Base-by-base conservation (phyloP, 2,797 vertebrate species). In the Micropoecilia bifurca region DNA sequence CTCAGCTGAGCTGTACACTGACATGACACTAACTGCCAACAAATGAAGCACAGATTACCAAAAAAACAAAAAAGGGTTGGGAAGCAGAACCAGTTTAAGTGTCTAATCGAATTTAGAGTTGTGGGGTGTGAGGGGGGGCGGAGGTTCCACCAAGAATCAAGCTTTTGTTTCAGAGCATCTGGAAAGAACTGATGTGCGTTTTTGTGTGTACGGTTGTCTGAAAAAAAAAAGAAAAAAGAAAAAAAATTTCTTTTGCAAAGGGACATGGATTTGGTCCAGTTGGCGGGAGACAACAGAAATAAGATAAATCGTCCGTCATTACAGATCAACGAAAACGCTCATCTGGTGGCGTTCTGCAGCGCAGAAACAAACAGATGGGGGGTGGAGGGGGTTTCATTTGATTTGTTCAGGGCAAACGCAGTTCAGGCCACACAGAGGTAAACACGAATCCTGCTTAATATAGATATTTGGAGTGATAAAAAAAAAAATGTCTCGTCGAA, bases 161-260 rank as follows among this genome's bases (percentile, higher is more conserved):
- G 74, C 46, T 74, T 85, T 92, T 90, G 93, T 93, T 85, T 81
- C 46, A 57, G 80, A 80, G 83, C 81, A 90, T 88, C 86, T 92
- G 91, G 89, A 90, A 88, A 90, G 87, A 77, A 79, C 76, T 83
- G 79, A 87, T 83, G 76, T 79, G 77, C 78, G 81, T 88, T 48
- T 86, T 72, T 86, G 76, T 46, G 28, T 74, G 74, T 78, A 63
- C 0, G 85, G 73, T 75, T 85, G 71, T 82, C 80, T 84, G 59
- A 83, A 71, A 88, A 6, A 46, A 14, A 46, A 18, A 47, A 18
- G 5, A 46, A 16, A 47, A 16, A 47, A 16, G 3, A 47, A 47
- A 47, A 7, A 81, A 33, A 4, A 16, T 71, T 83, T 87, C 78
- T 81, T 86, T 84, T 76, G 77, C 59, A 72, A 47, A 80, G 50